These are phyloP conservation scores for Cantharis flavilabris DNA, from an alignment of 2,888 invertebrate species.

Conservation along the genomic window DNA sequence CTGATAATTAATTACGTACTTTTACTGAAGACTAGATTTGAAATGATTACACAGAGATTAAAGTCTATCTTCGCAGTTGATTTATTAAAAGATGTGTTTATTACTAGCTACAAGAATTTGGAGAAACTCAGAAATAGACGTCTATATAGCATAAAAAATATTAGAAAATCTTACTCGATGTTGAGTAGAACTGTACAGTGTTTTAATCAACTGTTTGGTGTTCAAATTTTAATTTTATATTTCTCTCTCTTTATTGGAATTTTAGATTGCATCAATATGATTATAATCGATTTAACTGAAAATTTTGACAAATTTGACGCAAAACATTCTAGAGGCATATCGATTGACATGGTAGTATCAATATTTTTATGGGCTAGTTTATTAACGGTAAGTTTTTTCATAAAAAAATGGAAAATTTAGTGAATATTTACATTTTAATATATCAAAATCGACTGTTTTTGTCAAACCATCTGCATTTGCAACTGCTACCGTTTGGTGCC, in stretches of 20 bases:
- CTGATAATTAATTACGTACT: not conserved
- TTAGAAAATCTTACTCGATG: not conserved
- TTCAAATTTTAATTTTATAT: not conserved
- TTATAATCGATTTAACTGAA: not conserved
- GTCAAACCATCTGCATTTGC: too few relatives aligned
- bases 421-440: too few relatives aligned
- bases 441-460: too few relatives aligned
- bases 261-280: not conserved
- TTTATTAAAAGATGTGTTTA: not conserved
- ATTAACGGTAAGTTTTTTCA: not conserved
- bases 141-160: not conserved
- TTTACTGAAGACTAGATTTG: not conserved
- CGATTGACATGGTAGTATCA: not conserved
- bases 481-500: too few relatives aligned
- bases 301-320: not conserved
- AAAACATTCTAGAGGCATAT: not conserved
- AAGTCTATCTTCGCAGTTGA: not conserved
- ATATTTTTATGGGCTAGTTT: not conserved
- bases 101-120: too few relatives aligned
- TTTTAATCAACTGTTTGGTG: not conserved
- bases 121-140: too few relatives aligned
- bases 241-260: not conserved
- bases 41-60: not conserved
- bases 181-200: not conserved
- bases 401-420: not conserved